Evolutionary conservation across 2,888 invertebrate species (phyloP), one percentile per base, ranked within the genome.

Genomic region (Rhagophthalmus giganteus): DNA sequence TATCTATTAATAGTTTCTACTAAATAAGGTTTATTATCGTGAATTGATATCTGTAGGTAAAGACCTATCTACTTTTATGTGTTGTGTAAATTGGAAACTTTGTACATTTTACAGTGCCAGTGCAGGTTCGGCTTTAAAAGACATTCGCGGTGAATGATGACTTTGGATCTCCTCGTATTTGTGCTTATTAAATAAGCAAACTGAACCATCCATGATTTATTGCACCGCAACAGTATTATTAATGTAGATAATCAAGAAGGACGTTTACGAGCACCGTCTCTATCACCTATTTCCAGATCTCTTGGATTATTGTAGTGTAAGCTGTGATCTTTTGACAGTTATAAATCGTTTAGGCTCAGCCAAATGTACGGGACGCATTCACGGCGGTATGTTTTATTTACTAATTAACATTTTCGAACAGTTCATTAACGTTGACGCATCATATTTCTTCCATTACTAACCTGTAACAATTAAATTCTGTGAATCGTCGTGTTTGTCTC

Each of bases 321-420:
- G 61, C 63, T 65, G 64, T 65, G 65, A 64, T 65, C 60, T 64
- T 62, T 59, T 59, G 60, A 62, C 63, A 61, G 61, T 61, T 60
- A 63, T 58, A 61, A 63, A 64, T 62, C 57, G 55, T 58, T 56
- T 60, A 56, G 56, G 58, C 56, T 61, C 59, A 55, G 56, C 57
- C 63, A 59, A 55, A 62, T 63, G 60, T 62, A 54, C 60, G 54
- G 56, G 56, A 53, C 57, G 56, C 60, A 55, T 60, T 57, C 55
- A 58, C 53, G 54, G 45, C 51, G 47, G 51, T 40, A 44, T 45
- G n/a, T 52, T 52, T 59, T 54, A 55, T 53, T 58, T 55, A 54
- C 53, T 55, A 54, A 45, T 42, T 48, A 52, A 33, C 49, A 58
- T 56, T 49, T 30, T 56, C 44, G 27, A 47, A 34, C 15, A 28